A percentile compares a stretch with the other conserved stretches of the same genome.
Conservation (phyloP, 37 sponge, comb jelly and placozoan species). For the Bolinopsis microptera region DNA sequence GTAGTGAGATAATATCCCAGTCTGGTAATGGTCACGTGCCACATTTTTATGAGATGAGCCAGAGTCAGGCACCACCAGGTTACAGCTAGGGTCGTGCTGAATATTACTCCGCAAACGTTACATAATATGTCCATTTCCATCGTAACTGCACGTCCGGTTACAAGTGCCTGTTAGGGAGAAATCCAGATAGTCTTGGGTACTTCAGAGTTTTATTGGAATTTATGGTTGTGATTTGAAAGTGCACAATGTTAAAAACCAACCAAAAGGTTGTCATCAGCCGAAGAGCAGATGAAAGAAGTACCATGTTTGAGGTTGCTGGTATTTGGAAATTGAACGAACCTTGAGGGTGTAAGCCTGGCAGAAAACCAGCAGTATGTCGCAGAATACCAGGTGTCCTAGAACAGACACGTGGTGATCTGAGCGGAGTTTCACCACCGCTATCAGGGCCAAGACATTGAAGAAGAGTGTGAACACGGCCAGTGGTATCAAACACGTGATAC, state of each 20-base stretch:
- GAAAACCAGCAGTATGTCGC: constrained; percentile 21
- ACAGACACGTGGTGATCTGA: neutral
- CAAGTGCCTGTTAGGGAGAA: constrained; percentile 4
- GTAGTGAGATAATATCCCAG: neutral
- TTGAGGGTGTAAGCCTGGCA: constrained; percentile 51
- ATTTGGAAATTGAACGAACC: no score
- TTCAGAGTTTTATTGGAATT: no score
- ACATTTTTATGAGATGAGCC: constrained; percentile 24
- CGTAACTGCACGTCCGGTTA: constrained; percentile 1
- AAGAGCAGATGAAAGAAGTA: no score
- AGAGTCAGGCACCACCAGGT: constrained; percentile 56
- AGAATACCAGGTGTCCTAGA: neutral
- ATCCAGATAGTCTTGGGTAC: no score
- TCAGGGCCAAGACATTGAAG: constrained; percentile 31
- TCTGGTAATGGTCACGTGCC: constrained; percentile 17
- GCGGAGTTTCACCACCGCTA: neutral
- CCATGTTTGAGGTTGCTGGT: no score
- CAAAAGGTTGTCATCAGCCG: no score
- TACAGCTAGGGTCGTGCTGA: neutral
- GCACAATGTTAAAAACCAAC: no score
- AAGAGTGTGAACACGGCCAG: constrained; percentile 1
- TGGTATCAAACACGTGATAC: constrained; percentile 19
- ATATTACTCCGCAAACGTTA: constrained; percentile 50
- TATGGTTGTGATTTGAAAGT: no score
- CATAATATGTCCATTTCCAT: constrained; percentile 13